Evolutionary conservation across 2,888 invertebrate genomes (phyloP), one percentile per base, ranked within the genome.

Genomic region (Tenthredo scrophulariae): DNA sequence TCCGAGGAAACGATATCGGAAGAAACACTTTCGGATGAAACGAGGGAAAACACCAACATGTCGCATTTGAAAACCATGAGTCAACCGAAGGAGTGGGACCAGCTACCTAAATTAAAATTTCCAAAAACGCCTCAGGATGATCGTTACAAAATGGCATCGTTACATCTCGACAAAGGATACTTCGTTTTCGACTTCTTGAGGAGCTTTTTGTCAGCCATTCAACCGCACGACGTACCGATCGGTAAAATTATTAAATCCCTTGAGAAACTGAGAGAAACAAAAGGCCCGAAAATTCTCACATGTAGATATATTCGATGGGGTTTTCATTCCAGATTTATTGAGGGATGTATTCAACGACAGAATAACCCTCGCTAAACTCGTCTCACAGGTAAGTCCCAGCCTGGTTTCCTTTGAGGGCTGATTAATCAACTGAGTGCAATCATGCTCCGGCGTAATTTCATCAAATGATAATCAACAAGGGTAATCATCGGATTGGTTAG

Each of bases 131-230:
- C 87, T 3, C 87, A 86, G 4, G 90, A 91, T 9, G 90, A 91
- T 3, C 87, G 90, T 10, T 93, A 90, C 84, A 91, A 92, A 91
- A 94, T 94, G 90, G 90, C 93, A 40, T 93, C 92, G 75, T 94
- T 96, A 88, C 94, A 94, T 90, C 93, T 96, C 86, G 95, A 96
- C 85, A 94, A 95, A 86, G 95, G 95, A 87, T 94, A 95, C 91
- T 94, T 95, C 91, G 94, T 95, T 88, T 96, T 96, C 91, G 94
- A 94, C 89, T 95, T 95, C 91, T 94, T 96, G 91, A 95, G 96
- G 15, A 92, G 94, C 86, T 94, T 96, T 91, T 94, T 96, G 91
- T 94, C 94, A 88, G 92, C 95, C 90, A 94, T 96, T 90, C 95
- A 96, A 92, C 96, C 96, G 4, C 94, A 95, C 89, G 95, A 95